phyloP scores from a whole-genome alignment of 2,888 invertebrate species.

The Rhagonycha fulva region DNA sequence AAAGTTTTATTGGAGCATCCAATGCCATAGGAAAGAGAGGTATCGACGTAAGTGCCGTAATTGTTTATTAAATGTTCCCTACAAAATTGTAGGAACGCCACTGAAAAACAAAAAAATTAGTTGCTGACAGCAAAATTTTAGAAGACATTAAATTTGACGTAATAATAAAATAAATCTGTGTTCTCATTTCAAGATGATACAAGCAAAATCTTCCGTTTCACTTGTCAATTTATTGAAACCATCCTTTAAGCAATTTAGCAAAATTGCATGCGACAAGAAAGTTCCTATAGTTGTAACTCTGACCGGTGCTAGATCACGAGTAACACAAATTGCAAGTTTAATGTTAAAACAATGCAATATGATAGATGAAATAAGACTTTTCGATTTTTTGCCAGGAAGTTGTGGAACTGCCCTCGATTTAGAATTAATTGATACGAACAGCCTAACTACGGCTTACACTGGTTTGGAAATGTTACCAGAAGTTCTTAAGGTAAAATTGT shows the following conservation, averaged over 20 bases:
- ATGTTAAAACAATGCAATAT: slow-evolving; percentile 46
- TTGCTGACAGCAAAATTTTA: neutral
- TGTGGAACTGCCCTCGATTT: slow-evolving; percentile 47
- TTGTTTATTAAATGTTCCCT: no score
- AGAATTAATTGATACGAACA: slow-evolving; percentile 48
- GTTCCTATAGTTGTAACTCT: slow-evolving; percentile 29
- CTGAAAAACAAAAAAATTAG: neutral
- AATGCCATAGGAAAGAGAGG: no score
- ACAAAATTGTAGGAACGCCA: neutral
- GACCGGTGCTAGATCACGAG: slow-evolving; percentile 30
- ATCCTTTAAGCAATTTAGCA: neutral
- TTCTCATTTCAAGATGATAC: neutral
- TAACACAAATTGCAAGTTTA: slow-evolving; percentile 38
- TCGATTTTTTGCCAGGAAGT: slow-evolving; percentile 41
- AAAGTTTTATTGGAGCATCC: no score
- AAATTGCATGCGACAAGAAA: neutral
- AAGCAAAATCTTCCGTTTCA: neutral
- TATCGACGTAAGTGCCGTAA: no score
- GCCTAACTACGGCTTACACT: slow-evolving; percentile 43
- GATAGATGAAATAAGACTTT: slow-evolving; percentile 47
- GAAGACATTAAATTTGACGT: neutral
- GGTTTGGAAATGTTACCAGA: slow-evolving; percentile 44
- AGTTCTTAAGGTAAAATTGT: slow-evolving; percentile 43
- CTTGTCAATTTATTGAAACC: neutral
- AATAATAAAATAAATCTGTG: neutral